Evolutionary conservation across 2,797 vertebrate species (phyloP).

Genomic region (Chaenodraco wilsoni): DNA sequence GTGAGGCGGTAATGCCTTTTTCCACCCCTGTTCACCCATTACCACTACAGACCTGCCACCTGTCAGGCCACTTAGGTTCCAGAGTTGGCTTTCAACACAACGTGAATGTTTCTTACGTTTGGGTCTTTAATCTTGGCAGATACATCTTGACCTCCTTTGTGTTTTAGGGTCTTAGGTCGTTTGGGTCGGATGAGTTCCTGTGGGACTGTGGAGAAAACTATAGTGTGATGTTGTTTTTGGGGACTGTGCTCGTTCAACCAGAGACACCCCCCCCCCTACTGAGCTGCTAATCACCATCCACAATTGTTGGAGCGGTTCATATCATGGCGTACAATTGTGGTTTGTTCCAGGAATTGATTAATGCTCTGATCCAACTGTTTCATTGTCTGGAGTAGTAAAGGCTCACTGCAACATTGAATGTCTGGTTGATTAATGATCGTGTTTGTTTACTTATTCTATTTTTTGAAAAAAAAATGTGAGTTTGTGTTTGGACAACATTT

Average conservation of each 20-base stretch:
- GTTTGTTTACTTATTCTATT: too few species aligned
- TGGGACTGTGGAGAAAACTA: slow-evolving; percentile 16
- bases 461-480: too few species aligned
- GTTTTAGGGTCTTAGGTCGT: slow-evolving; percentile 28
- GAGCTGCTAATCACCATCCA: slow-evolving; percentile 41
- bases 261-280: slow-evolving; percentile 28
- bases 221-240: slow-evolving; percentile 34
- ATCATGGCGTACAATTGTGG: slow-evolving; percentile 6
- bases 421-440: too few species aligned
- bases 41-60: slow-evolving; percentile 17
- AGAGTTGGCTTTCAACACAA: slow-evolving; percentile 9
- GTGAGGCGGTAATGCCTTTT: neutral
- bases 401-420: too few species aligned
- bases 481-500: too few species aligned
- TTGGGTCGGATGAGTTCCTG: slow-evolving; percentile 27
- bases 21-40: neutral
- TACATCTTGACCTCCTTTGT: slow-evolving; percentile 38
- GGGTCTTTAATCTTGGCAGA: slow-evolving; percentile 44
- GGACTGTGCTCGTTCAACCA: slow-evolving; percentile 32
- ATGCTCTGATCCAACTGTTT: neutral
- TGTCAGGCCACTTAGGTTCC: slow-evolving; percentile 15
- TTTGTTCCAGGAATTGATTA: neutral
- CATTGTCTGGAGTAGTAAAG: too few species aligned
- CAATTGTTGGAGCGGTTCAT: slow-evolving; percentile 25
- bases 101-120: neutral